A percentile compares a stretch with the other conserved stretches of the same genome.
Conservation (phyloP, 1,140 invertebrate genomes). For the Forficula auricularia region DNA sequence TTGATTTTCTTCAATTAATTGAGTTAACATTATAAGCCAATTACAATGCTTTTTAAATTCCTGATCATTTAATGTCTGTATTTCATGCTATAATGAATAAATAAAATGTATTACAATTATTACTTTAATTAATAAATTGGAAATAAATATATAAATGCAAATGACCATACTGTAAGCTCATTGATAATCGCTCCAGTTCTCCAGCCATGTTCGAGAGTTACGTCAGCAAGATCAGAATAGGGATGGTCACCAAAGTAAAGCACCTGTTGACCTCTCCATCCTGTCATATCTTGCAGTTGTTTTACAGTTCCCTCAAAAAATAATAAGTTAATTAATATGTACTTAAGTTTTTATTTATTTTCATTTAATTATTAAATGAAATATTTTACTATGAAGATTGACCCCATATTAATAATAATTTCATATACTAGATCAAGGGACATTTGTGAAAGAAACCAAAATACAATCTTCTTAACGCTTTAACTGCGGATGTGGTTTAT, state of each 20-base stretch:
- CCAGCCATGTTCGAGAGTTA: conserved; percentile 90
- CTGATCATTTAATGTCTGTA: conserved; percentile 66
- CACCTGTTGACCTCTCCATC: conserved; percentile 80
- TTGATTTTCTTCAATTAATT: conserved; percentile 78
- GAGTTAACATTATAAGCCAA: conserved; percentile 83
- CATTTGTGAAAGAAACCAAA: too few relatives aligned
- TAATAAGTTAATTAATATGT: conserved; percentile 9
- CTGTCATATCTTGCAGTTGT: conserved; percentile 77
- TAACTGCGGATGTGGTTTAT: too few relatives aligned
- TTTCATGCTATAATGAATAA: conserved; percentile 60
- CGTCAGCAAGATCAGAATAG: conserved; percentile 91
- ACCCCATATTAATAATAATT: too few relatives aligned
- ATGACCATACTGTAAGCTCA: conserved; percentile 53
- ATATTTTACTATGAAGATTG: too few relatives aligned
- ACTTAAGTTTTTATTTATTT: background rate
- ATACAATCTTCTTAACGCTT: too few relatives aligned
- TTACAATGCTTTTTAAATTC: conserved; percentile 76
- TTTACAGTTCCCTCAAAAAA: conserved; percentile 68
- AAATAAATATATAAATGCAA: conserved; percentile 5
- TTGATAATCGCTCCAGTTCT: conserved; percentile 94
- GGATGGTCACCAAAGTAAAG: conserved; percentile 96
- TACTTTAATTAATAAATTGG: background rate
- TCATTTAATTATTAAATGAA: background rate
- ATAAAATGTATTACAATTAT: background rate
- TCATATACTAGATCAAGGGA: too few relatives aligned